phyloP scores from a whole-genome alignment of 2,797 vertebrate genomes.

The Synaphobranchus kaupii region DNA sequence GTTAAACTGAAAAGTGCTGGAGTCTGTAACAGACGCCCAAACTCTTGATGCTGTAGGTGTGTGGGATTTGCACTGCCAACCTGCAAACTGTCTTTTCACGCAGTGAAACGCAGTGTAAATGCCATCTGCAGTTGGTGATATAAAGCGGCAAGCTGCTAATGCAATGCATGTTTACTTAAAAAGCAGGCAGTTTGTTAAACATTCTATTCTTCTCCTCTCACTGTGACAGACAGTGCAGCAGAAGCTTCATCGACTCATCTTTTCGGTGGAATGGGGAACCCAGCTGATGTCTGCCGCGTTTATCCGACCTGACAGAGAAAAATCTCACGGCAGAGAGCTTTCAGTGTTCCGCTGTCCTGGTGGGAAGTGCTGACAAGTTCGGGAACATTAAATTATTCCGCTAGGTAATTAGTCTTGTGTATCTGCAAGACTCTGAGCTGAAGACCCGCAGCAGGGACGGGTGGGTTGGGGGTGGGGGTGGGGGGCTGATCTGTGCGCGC shows the following conservation, averaged over 20 bases:
- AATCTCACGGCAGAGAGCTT: neutral
- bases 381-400: slow-evolving; percentile 21
- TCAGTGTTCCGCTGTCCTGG: neutral
- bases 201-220: neutral
- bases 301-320: neutral
- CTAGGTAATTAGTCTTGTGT: slow-evolving; percentile 17
- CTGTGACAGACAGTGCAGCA: neutral
- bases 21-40: neutral
- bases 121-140: neutral
- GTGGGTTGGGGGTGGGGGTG: neutral
- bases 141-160: neutral
- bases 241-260: neutral
- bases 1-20: neutral
- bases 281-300: neutral
- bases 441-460: neutral
- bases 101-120: neutral
- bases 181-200: neutral
- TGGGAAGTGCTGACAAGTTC: neutral
- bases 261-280: neutral
- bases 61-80: neutral
- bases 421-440: neutral
- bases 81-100: neutral
- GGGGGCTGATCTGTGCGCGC: neutral
- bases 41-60: neutral
- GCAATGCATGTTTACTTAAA: neutral